Conservation (phyloP, 2,113 vertebrate genomes). For the Phylloscopus trochiloides region DNA sequence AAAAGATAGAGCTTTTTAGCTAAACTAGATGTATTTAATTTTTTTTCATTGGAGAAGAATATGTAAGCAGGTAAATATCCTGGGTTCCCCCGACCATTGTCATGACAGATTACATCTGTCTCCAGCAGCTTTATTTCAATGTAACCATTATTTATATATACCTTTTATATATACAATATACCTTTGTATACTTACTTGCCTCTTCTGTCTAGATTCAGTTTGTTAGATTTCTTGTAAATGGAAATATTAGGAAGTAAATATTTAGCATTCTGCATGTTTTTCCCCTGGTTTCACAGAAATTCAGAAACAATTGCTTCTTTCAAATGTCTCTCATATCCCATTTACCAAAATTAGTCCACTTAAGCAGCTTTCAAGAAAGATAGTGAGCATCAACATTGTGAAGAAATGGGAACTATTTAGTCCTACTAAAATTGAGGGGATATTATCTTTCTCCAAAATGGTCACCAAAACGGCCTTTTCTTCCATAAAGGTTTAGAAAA, state of each 20-base stretch:
- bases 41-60: neutral
- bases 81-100: neutral
- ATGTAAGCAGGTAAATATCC: neutral
- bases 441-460: neutral
- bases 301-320: neutral
- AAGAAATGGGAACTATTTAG: neutral
- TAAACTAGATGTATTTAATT: neutral
- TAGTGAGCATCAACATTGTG: neutral
- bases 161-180: neutral
- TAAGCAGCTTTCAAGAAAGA: neutral
- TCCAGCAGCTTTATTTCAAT: neutral
- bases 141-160: neutral
- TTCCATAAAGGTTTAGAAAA: neutral
- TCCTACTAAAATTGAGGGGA: neutral
- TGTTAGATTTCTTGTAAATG: neutral
- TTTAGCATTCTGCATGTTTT: neutral
- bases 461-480: neutral
- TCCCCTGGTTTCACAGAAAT: neutral
- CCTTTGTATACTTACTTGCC: neutral
- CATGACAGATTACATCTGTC: neutral
- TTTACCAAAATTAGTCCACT: neutral
- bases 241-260: neutral
- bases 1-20: neutral
- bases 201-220: neutral
- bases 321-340: neutral